Percentiles rank a stretch among this genome's conserved stretches.
phyloP scores from a whole-genome alignment of 1,140 invertebrate genomes.

The Agrilus planipennis region DNA sequence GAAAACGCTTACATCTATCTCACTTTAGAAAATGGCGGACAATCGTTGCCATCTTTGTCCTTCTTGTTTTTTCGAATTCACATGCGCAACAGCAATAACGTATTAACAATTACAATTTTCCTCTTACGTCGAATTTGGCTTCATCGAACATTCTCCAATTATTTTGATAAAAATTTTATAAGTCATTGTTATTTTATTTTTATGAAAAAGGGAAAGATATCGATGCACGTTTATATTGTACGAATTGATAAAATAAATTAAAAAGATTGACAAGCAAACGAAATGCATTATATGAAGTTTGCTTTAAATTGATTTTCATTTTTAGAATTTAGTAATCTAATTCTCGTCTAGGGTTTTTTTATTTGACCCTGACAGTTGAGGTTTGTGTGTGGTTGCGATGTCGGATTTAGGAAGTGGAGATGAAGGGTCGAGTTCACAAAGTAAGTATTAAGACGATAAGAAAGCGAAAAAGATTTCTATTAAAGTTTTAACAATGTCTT shows the following conservation, averaged over 20 bases:
- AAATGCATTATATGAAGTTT: no score
- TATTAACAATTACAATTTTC: background rate
- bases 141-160: no score
- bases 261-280: no score
- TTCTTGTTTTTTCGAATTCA: slow-evolving; percentile 15
- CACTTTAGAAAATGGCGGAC: slow-evolving; percentile 36
- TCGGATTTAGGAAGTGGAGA: slow-evolving; percentile 59
- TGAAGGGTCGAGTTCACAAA: slow-evolving; percentile 58
- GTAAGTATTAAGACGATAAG: slow-evolving; percentile 37
- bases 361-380: slow-evolving; percentile 27
- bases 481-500: no score
- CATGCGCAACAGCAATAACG: slow-evolving; percentile 7
- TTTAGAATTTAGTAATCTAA: no score
- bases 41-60: slow-evolving; percentile 35
- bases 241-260: no score
- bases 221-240: no score
- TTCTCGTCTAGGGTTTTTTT: slow-evolving; percentile 25
- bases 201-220: no score
- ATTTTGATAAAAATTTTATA: no score
- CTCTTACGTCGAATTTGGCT: slow-evolving; percentile 1
- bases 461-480: slow-evolving; percentile 1
- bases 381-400: slow-evolving; percentile 45
- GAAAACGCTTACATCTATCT: slow-evolving; percentile 31
- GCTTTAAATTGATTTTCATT: no score
- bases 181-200: no score